These are phyloP conservation scores for Listronotus oregonensis DNA, from an alignment of 1,140 invertebrate genomes.

Conservation along the genomic window DNA sequence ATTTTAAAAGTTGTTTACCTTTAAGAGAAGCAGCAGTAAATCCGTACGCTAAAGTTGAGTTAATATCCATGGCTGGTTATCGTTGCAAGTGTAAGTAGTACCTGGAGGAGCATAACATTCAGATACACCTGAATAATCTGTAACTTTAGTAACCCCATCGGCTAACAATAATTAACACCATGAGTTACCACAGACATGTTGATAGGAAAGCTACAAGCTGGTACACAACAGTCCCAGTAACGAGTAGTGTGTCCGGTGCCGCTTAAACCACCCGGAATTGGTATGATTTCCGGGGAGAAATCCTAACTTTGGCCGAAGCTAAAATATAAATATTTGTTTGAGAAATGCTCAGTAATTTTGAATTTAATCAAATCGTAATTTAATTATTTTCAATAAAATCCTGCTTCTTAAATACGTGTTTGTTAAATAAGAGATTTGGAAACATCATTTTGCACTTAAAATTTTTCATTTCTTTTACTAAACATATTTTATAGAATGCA, in stretches of 20 bases:
- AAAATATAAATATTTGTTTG: too few species aligned
- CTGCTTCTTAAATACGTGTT: too few species aligned
- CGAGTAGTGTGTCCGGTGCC: slow-evolving; percentile 4
- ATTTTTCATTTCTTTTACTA: too few species aligned
- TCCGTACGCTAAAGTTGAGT: slow-evolving; percentile 18
- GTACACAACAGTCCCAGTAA: slow-evolving; percentile 15
- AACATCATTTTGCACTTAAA: too few species aligned
- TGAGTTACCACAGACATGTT: not conserved
- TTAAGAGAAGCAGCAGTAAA: slow-evolving; percentile 26
- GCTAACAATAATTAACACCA: not conserved
- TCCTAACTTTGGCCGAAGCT: too few species aligned
- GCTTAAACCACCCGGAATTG: slow-evolving; percentile 1
- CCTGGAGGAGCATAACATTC: not conserved
- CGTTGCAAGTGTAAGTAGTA: slow-evolving; percentile 4
- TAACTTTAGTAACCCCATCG: slow-evolving; percentile 4
- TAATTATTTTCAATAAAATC: too few species aligned
- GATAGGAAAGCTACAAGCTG: not conserved
- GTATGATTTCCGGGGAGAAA: not conserved
- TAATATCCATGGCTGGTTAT: slow-evolving; percentile 17
- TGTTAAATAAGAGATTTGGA: too few species aligned
- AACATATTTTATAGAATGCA: too few species aligned
- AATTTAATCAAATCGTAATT: too few species aligned
- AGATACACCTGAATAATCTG: not conserved
- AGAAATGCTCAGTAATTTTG: too few species aligned
- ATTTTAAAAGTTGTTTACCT: too few species aligned